A percentile compares a stretch with the other conserved stretches of the same genome.
Conservation (phyloP, 2,888 invertebrate species). For the Volucella inanis region DNA sequence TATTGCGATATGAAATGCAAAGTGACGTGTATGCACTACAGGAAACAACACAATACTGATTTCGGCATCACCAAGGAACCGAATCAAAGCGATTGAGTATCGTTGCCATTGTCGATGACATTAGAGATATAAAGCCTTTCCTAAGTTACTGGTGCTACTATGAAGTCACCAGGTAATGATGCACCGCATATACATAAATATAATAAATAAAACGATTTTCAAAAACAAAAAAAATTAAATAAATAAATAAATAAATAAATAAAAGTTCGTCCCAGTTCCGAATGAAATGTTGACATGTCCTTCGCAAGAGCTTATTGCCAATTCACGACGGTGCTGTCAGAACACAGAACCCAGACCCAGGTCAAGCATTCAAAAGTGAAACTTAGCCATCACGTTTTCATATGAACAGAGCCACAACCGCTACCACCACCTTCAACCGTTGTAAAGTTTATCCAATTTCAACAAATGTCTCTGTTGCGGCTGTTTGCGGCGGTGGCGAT, state of each 20-base stretch:
- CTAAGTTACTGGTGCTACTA: slow-evolving; percentile 26
- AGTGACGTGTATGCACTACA: slow-evolving; percentile 44
- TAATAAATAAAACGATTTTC: slow-evolving; percentile 59
- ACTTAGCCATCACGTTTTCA: neutral
- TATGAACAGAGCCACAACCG: neutral
- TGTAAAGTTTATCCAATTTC: slow-evolving; percentile 25
- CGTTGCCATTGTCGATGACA: slow-evolving; percentile 37
- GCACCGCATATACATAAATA: slow-evolving; percentile 15
- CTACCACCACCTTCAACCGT: neutral
- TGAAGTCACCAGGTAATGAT: slow-evolving; percentile 50
- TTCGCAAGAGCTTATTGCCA: slow-evolving; percentile 45
- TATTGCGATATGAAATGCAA: slow-evolving; percentile 66
- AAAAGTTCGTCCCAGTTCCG: slow-evolving; percentile 55
- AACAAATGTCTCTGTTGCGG: slow-evolving; percentile 5
- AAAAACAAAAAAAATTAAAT: too few relatives aligned
- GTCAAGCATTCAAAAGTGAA: slow-evolving; percentile 34
- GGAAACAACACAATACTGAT: slow-evolving; percentile 45
- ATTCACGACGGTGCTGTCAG: neutral
- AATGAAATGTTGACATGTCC: slow-evolving; percentile 57
- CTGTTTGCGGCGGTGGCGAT: slow-evolving; percentile 8
- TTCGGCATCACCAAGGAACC: slow-evolving; percentile 36
- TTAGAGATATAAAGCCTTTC: slow-evolving; percentile 17
- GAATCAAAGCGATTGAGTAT: too few relatives aligned
- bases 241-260: too few relatives aligned
- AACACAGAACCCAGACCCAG: neutral